These are phyloP conservation scores for Epinotia nisella DNA, from an alignment of 2,888 invertebrate species.

Conservation along the genomic window DNA sequence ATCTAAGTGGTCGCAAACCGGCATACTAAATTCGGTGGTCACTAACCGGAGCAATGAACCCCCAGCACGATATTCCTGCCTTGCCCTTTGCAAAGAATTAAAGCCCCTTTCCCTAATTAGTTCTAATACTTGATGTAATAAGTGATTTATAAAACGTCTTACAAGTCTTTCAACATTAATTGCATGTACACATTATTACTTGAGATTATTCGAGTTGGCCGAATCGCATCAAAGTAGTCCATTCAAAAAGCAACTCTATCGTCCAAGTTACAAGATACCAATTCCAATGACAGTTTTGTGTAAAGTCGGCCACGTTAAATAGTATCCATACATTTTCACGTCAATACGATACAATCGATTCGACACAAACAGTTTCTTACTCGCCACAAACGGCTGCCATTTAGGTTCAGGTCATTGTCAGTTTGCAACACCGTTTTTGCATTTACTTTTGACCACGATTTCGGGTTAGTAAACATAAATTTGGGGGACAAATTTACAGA, in stretches of 20 bases:
- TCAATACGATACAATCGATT: conserved; percentile 30
- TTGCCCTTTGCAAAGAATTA: background rate
- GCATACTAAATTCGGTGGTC: background rate
- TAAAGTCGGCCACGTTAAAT: too few species aligned
- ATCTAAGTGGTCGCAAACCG: background rate
- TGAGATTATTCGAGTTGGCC: too few species aligned
- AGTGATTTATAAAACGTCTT: background rate
- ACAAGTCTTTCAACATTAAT: conserved; percentile 14
- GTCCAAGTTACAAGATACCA: too few species aligned
- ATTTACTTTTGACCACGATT: background rate
- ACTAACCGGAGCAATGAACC: background rate
- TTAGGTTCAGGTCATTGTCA: conserved; percentile 37
- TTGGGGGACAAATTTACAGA: background rate
- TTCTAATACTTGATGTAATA: background rate
- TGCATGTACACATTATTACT: background rate
- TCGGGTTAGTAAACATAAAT: background rate
- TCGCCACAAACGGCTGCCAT: conserved; percentile 5
- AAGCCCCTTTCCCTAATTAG: background rate
- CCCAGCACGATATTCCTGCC: background rate
- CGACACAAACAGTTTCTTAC: conserved; percentile 3
- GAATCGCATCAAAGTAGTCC: too few species aligned
- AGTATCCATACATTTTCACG: background rate
- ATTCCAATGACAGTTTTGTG: too few species aligned
- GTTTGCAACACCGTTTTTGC: conserved; percentile 14
- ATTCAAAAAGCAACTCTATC: too few species aligned